Percentiles rank a stretch among this genome's conserved stretches.
phyloP scores from a whole-genome alignment of 2,113 vertebrate genomes.

The Myotis lucifugus region DNA sequence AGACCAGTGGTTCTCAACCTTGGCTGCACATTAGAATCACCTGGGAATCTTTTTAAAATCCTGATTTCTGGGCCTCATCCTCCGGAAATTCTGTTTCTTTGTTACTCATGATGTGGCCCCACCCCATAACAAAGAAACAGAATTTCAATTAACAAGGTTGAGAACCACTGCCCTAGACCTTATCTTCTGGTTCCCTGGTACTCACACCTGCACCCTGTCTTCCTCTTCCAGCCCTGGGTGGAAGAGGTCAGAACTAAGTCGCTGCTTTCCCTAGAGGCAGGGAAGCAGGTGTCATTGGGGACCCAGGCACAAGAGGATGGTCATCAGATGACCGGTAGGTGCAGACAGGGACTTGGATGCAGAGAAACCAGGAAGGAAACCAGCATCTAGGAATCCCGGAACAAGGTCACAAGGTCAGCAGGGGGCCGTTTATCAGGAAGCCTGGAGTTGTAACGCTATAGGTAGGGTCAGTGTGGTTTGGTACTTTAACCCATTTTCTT shows the following conservation, averaged over 20 bases:
- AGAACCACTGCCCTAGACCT: neutral
- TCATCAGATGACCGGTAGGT: neutral
- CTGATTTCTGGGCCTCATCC: too few relatives aligned
- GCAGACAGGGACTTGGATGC: conserved; percentile 43
- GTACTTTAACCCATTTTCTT: neutral
- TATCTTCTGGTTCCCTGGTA: neutral
- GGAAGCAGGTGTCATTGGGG: conserved; percentile 27
- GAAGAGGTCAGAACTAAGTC: neutral
- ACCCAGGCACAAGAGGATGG: neutral
- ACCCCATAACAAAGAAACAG: too few relatives aligned
- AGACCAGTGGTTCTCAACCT: too few relatives aligned
- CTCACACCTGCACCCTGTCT: neutral
- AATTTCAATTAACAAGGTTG: too few relatives aligned
- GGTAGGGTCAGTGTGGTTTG: neutral
- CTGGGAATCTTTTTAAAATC: too few relatives aligned
- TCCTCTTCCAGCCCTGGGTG: neutral
- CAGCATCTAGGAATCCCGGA: neutral
- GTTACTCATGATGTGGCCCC: too few relatives aligned
- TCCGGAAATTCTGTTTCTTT: too few relatives aligned
- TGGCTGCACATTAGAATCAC: too few relatives aligned
- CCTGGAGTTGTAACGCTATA: neutral
- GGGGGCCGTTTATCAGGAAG: neutral
- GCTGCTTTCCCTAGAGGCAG: neutral
- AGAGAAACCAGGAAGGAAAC: conserved; percentile 30
- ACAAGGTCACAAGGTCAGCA: neutral